Percentiles rank a stretch among this genome's conserved stretches.
phyloP scores from a whole-genome alignment of 2,888 invertebrate genomes.

The Megalurothrips usitatus region DNA sequence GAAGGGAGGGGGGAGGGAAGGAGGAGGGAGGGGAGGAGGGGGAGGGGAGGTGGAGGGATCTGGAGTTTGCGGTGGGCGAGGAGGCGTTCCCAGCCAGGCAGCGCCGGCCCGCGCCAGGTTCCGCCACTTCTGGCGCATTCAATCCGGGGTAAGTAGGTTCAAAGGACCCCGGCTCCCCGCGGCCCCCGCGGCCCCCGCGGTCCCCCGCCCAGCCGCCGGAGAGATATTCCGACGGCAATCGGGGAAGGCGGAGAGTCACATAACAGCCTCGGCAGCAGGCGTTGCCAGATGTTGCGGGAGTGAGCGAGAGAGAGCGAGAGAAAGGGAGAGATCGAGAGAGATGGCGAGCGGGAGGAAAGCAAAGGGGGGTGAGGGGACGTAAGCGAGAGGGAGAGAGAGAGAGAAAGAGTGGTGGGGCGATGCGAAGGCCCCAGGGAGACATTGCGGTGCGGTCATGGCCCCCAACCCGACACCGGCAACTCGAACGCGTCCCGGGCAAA shows the following conservation, averaged over 20 bases:
- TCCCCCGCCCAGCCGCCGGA: neutral
- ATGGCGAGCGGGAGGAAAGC: no score
- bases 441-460: neutral
- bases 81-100: neutral
- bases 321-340: no score
- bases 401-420: neutral
- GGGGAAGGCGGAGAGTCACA: neutral
- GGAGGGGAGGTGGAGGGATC: neutral
- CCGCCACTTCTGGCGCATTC: neutral
- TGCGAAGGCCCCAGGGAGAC: constrained; percentile 1
- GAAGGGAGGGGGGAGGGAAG: neutral
- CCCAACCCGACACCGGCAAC: no score
- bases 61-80: neutral
- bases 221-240: neutral
- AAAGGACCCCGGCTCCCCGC: neutral
- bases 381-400: no score
- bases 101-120: neutral
- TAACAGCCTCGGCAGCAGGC: neutral
- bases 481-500: no score
- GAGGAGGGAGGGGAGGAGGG: neutral
- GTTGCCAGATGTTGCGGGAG: neutral
- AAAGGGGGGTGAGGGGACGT: neutral
- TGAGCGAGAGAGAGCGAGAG: neutral
- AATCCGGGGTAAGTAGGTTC: constrained; percentile 19
- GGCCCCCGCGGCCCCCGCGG: no score